phyloP scores from a whole-genome alignment of 2,888 invertebrate genomes.

The Crematogaster levior region DNA sequence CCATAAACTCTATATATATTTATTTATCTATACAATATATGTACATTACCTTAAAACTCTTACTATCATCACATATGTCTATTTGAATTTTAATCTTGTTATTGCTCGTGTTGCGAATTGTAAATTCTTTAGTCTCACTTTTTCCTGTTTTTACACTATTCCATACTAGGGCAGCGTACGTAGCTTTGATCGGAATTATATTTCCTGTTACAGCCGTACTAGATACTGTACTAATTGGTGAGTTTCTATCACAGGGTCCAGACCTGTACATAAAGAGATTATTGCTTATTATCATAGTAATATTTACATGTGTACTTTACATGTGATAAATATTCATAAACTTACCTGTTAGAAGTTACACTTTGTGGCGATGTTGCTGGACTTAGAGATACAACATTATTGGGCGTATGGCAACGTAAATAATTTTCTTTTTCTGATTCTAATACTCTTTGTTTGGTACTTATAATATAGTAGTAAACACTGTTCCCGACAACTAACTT shows the following conservation, averaged over 20 bases:
- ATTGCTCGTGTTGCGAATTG: conserved; percentile 87
- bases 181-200: conserved; percentile 87
- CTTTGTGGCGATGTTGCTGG: conserved; percentile 83
- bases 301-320: neutral
- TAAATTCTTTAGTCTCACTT: conserved; percentile 87
- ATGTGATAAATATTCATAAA: conserved; percentile 2
- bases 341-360: conserved; percentile 77
- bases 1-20: neutral
- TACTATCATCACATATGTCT: conserved; percentile 83
- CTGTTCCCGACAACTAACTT: conserved; percentile 74
- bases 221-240: conserved; percentile 81
- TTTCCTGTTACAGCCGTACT: conserved; percentile 78
- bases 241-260: conserved; percentile 80
- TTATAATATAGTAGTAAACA: conserved; percentile 73
- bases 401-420: conserved; percentile 81
- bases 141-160: conserved; percentile 88
- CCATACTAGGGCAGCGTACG: conserved; percentile 88
- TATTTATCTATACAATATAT: neutral
- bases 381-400: conserved; percentile 67
- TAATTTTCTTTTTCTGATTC: conserved; percentile 74
- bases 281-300: neutral
- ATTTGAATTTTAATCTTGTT: conserved; percentile 87
- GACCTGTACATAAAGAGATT: conserved; percentile 71
- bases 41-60: conserved; percentile 83
- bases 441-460: conserved; percentile 68